Percentiles rank a stretch among this genome's conserved stretches.
phyloP scores from a whole-genome alignment of 2,113 vertebrate species.

The Conger conger region DNA sequence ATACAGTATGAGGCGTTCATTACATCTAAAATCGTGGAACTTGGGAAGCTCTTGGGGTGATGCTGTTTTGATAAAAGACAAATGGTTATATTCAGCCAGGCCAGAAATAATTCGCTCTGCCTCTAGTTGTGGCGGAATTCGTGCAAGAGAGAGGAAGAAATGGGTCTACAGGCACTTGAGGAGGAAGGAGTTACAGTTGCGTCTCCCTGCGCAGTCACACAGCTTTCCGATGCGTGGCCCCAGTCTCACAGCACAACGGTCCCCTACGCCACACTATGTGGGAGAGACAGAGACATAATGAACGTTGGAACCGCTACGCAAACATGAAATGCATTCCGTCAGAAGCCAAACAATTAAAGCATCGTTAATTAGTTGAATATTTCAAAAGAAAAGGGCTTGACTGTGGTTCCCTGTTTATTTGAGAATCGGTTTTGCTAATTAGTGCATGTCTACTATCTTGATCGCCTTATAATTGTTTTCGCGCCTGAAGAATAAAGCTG shows the following conservation, averaged over 20 bases:
- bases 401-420: background rate
- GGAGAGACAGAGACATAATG: background rate
- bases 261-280: conserved; percentile 64
- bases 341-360: background rate
- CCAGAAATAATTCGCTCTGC: background rate
- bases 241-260: conserved; percentile 71
- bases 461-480: conserved; percentile 37
- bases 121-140: background rate
- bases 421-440: conserved; percentile 29
- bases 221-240: conserved; percentile 74
- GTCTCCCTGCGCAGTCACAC: conserved; percentile 72
- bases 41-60: background rate
- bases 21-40: background rate
- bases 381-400: background rate
- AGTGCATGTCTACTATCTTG: conserved; percentile 10
- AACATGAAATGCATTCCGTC: background rate
- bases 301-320: background rate
- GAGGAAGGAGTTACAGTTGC: conserved; percentile 75
- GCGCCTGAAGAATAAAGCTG: background rate
- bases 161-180: conserved; percentile 70
- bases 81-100: background rate
- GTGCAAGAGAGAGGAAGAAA: background rate
- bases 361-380: background rate
- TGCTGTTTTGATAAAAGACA: background rate
- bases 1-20: background rate